Evolutionary conservation across 1,140 invertebrate genomes (phyloP).

Genomic region (Anadara kagoshimensis): DNA sequence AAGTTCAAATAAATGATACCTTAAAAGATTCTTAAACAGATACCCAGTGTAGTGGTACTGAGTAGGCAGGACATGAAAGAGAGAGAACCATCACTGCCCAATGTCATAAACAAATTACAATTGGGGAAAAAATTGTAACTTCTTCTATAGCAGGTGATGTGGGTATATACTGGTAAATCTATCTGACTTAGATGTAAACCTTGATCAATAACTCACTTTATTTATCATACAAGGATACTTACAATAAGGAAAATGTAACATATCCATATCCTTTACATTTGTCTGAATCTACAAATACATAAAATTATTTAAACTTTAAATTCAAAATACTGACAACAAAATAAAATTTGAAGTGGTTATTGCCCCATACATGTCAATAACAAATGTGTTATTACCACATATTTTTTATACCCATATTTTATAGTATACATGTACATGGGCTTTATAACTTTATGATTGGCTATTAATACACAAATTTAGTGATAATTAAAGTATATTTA

Average conservation of each 20-base stretch:
- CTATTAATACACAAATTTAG: too few species aligned
- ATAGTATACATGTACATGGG: too few species aligned
- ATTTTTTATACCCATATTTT: too few species aligned
- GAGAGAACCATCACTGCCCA: not conserved
- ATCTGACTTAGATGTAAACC: too few species aligned
- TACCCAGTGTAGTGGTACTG: not conserved
- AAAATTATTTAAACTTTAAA: not conserved
- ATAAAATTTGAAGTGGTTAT: not conserved
- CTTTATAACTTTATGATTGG: too few species aligned
- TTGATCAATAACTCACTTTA: too few species aligned
- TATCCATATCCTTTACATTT: slow-evolving; percentile 56
- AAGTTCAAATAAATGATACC: too few species aligned
- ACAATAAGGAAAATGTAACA: slow-evolving; percentile 58
- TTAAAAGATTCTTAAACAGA: too few species aligned
- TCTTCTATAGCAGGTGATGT: not conserved
- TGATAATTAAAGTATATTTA: too few species aligned
- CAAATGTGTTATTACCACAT: too few species aligned
- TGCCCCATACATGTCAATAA: too few species aligned
- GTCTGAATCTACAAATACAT: slow-evolving; percentile 41
- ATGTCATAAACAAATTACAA: slow-evolving; percentile 7
- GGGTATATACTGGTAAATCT: too few species aligned
- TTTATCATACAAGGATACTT: slow-evolving; percentile 44
- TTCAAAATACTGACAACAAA: not conserved
- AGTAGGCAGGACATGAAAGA: not conserved
- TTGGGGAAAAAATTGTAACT: slow-evolving; percentile 1